Evolutionary conservation across 2,888 invertebrate genomes (phyloP).

Genomic region (Macaria notata): DNA sequence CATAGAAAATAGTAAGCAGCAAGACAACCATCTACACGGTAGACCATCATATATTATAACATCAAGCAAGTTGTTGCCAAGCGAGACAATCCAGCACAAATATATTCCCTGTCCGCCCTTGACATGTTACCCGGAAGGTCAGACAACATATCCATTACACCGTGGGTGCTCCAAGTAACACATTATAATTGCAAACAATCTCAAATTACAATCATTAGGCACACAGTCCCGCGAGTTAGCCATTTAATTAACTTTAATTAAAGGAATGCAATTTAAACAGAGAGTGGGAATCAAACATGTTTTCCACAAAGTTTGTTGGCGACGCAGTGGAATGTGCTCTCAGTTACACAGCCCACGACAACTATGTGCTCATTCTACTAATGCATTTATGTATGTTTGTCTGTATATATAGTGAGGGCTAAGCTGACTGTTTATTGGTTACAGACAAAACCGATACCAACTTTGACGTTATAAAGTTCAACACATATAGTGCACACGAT

Average conservation of each 20-base stretch:
- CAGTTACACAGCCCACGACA: constrained; percentile 12
- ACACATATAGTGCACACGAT: too few species aligned
- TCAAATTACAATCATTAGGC: constrained; percentile 15
- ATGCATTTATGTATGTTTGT: not conserved
- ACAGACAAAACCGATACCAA: not conserved
- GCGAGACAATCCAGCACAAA: not conserved
- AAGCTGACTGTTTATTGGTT: not conserved
- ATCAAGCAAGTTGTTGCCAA: not conserved
- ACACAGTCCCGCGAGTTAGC: constrained; percentile 17
- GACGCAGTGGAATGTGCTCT: constrained; percentile 7
- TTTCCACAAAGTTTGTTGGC: constrained; percentile 25
- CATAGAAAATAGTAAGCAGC: too few species aligned
- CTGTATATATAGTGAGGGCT: not conserved
- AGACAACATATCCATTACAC: constrained; percentile 1
- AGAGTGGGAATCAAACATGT: constrained; percentile 22
- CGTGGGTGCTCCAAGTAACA: too few species aligned
- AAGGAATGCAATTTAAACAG: constrained; percentile 26
- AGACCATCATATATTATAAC: too few species aligned
- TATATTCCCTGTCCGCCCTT: too few species aligned
- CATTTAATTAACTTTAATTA: constrained; percentile 25
- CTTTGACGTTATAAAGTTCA: too few species aligned
- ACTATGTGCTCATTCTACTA: not conserved
- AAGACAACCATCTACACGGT: too few species aligned
- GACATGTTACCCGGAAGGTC: too few species aligned
- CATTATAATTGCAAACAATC: constrained; percentile 12